Conservation (phyloP, 2,888 invertebrate genomes). For the Polyploca ridens region DNA sequence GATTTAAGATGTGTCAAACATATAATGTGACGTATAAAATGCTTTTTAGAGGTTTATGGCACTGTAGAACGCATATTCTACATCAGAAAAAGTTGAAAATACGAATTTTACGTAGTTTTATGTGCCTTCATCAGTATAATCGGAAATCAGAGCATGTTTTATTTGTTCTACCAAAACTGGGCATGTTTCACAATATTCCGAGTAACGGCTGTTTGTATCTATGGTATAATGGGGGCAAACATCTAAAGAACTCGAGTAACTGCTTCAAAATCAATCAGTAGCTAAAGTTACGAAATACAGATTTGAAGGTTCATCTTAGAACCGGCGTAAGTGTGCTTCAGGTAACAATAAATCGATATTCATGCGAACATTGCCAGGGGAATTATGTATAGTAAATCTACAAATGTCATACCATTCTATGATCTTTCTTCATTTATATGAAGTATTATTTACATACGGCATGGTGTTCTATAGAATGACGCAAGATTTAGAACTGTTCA, state of each 20-base stretch:
- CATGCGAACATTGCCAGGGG: too few species aligned
- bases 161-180: slow-evolving; percentile 26
- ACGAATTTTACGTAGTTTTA: not conserved
- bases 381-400: too few species aligned
- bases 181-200: slow-evolving; percentile 44
- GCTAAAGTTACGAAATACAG: slow-evolving; percentile 48
- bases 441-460: too few species aligned
- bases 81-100: not conserved
- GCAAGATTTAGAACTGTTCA: too few species aligned
- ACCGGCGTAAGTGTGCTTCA: slow-evolving; percentile 29
- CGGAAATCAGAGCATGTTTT: not conserved
- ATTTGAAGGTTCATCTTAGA: slow-evolving; percentile 40
- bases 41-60: too few species aligned
- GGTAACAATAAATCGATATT: not conserved
- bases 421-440: too few species aligned
- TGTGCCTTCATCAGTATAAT: not conserved
- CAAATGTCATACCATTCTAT: too few species aligned
- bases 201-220: slow-evolving; percentile 52
- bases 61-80: not conserved
- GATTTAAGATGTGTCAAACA: too few species aligned
- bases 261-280: slow-evolving; percentile 35
- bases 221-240: slow-evolving; percentile 50
- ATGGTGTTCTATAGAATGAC: too few species aligned
- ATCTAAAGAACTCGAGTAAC: slow-evolving; percentile 43
- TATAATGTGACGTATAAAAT: too few species aligned